Percentiles rank a stretch among this genome's conserved stretches.
phyloP scores from a whole-genome alignment of 2,797 vertebrate genomes.

The Salarias fasciatus region DNA sequence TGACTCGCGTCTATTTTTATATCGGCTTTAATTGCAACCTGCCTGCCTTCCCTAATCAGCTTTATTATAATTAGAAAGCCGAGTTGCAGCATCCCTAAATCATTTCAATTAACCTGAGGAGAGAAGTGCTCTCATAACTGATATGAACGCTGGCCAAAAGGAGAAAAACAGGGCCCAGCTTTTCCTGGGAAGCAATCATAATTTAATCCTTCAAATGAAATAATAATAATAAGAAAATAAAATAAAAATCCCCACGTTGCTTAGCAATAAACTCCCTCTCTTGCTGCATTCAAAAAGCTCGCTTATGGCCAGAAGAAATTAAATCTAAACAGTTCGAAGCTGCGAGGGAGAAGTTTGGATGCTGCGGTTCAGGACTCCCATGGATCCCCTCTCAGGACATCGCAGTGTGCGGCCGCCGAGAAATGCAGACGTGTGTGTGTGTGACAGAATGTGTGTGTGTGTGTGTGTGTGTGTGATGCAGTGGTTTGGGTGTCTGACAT shows the following conservation, averaged over 20 bases:
- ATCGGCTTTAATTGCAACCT: not conserved
- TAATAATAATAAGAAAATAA: too few species aligned
- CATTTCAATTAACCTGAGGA: slow-evolving; percentile 10
- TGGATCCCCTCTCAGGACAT: slow-evolving; percentile 44
- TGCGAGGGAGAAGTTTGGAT: slow-evolving; percentile 34
- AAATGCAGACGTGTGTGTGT: slow-evolving; percentile 26
- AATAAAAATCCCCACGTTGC: slow-evolving; percentile 27
- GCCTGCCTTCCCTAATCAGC: not conserved
- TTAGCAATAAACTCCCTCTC: slow-evolving; percentile 36
- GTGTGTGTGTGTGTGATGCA: slow-evolving; percentile 24
- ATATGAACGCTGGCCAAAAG: slow-evolving; percentile 30
- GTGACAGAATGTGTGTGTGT: slow-evolving; percentile 18
- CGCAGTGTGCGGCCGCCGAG: slow-evolving; percentile 50
- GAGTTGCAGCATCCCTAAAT: slow-evolving; percentile 27
- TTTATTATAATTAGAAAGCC: not conserved
- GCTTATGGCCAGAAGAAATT: slow-evolving; percentile 38
- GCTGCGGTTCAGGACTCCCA: slow-evolving; percentile 32
- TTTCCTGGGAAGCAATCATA: slow-evolving; percentile 30
- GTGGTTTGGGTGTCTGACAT: slow-evolving; percentile 32
- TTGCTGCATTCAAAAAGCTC: slow-evolving; percentile 22
- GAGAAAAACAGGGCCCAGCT: slow-evolving; percentile 8
- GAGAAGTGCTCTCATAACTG: slow-evolving; percentile 23
- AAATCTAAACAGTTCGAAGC: slow-evolving; percentile 47
- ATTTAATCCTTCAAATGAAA: slow-evolving; percentile 19
- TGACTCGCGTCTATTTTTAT: too few species aligned